These are phyloP conservation scores for Pogonocherus hispidulus DNA, from an alignment of 2,888 invertebrate species.

Conservation along the genomic window DNA sequence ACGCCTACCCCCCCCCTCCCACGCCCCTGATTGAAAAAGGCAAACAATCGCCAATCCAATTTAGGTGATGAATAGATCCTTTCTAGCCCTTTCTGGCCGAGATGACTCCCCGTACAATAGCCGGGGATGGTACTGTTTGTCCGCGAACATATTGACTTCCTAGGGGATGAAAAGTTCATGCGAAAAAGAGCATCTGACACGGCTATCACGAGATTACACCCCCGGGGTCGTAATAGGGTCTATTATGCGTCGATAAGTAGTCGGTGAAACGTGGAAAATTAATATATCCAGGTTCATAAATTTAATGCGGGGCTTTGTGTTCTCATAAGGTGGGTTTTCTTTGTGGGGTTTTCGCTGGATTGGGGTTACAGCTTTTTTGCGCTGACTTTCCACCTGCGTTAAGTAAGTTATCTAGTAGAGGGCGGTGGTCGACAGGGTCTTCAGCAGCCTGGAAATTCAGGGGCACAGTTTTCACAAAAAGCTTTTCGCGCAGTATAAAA, in stretches of 20 bases:
- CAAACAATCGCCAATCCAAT: conserved; percentile 45
- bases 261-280: conserved; percentile 33
- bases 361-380: neutral
- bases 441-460: no score
- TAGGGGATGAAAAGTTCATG: conserved; percentile 54
- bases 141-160: conserved; percentile 56
- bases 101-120: conserved; percentile 52
- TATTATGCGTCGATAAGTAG: conserved; percentile 41
- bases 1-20: conserved; percentile 4
- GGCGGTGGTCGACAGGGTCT: no score
- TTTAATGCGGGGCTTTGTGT: neutral
- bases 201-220: conserved; percentile 44
- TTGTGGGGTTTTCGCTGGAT: neutral
- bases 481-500: no score
- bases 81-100: conserved; percentile 44
- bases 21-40: conserved; percentile 35
- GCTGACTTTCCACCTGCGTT: no score
- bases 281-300: conserved; percentile 14
- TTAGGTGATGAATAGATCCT: conserved; percentile 54
- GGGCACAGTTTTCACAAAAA: no score
- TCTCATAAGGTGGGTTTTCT: neutral
- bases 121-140: conserved; percentile 56
- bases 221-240: conserved; percentile 36
- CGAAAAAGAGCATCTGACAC: conserved; percentile 59
- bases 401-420: no score